phyloP scores from a whole-genome alignment of 2,888 invertebrate species.

The Elaeidobius kamerunicus region DNA sequence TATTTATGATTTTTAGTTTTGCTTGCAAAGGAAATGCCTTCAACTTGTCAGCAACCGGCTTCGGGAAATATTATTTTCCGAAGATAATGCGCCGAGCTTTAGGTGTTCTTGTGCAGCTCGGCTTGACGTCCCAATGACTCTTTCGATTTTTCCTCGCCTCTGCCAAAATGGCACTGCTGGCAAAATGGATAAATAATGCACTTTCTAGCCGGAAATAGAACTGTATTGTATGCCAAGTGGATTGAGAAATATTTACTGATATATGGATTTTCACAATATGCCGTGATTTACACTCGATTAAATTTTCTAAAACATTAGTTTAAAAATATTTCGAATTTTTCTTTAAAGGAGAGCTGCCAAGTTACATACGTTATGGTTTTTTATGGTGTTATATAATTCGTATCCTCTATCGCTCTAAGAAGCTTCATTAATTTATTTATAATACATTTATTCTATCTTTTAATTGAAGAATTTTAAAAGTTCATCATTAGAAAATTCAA shows the following conservation, averaged over 20 bases:
- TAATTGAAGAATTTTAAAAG: no score
- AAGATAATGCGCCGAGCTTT: slow-evolving; percentile 20
- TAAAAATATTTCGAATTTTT: no score
- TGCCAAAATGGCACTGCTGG: slow-evolving; percentile 18
- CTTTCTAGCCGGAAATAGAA: slow-evolving; percentile 18
- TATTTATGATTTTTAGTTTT: slow-evolving; percentile 25
- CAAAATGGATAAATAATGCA: slow-evolving; percentile 26
- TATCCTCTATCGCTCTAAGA: no score
- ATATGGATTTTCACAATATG: not conserved
- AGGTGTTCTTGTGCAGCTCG: slow-evolving; percentile 17
- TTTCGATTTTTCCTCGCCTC: slow-evolving; percentile 14
- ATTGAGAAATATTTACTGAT: slow-evolving; percentile 1
- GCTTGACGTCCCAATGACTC: slow-evolving; percentile 22
- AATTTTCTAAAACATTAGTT: no score
- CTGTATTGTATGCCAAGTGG: slow-evolving; percentile 14
- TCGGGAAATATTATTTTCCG: slow-evolving; percentile 25
- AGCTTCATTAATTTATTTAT: no score
- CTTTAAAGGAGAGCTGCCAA: no score
- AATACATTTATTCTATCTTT: no score
- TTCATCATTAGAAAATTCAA: no score
- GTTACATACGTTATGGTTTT: no score
- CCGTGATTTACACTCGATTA: no score
- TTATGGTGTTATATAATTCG: not conserved
- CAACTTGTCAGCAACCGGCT: slow-evolving; percentile 21
- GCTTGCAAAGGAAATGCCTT: slow-evolving; percentile 11